A percentile compares a stretch with the other conserved stretches of the same genome.
Conservation (phyloP, 1,140 invertebrate genomes). For the Hydropsyche tenuis region DNA sequence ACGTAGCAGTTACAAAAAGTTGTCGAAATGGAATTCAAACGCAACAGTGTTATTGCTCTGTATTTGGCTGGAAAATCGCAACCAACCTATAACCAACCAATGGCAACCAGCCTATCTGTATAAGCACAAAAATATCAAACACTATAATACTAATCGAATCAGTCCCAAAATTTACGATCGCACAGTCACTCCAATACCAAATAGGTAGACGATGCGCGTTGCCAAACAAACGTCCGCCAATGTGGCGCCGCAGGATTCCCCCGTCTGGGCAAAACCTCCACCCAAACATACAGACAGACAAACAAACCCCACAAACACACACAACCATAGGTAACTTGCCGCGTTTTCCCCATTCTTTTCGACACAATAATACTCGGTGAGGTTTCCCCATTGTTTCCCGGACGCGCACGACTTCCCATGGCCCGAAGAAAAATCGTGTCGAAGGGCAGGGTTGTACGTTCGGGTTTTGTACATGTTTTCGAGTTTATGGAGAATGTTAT, state of each 20-base stretch:
- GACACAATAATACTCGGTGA: constrained; percentile 15
- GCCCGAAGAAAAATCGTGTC: too few species aligned
- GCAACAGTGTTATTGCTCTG: too few species aligned
- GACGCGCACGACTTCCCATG: too few species aligned
- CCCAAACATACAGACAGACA: neutral
- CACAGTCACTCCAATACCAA: neutral
- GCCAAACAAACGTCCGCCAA: constrained; percentile 37
- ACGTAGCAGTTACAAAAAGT: too few species aligned
- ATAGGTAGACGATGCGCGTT: neutral
- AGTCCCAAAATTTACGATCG: neutral
- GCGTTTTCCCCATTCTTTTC: neutral
- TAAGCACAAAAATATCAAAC: neutral
- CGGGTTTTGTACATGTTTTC: too few species aligned
- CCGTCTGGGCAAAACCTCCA: neutral
- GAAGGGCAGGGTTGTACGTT: too few species aligned
- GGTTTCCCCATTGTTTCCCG: constrained; percentile 14
- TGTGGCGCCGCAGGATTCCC: constrained; percentile 35
- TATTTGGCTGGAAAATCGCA: too few species aligned
- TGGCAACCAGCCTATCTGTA: too few species aligned
- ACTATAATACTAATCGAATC: neutral
- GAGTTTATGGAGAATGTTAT: too few species aligned
- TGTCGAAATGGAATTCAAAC: too few species aligned
- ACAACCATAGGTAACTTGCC: too few species aligned
- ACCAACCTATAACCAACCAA: too few species aligned
- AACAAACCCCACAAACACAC: neutral